Percentiles rank a stretch among this genome's conserved stretches.
Conservation (phyloP, 1,140 invertebrate genomes). For the Bombyx mandarina region DNA sequence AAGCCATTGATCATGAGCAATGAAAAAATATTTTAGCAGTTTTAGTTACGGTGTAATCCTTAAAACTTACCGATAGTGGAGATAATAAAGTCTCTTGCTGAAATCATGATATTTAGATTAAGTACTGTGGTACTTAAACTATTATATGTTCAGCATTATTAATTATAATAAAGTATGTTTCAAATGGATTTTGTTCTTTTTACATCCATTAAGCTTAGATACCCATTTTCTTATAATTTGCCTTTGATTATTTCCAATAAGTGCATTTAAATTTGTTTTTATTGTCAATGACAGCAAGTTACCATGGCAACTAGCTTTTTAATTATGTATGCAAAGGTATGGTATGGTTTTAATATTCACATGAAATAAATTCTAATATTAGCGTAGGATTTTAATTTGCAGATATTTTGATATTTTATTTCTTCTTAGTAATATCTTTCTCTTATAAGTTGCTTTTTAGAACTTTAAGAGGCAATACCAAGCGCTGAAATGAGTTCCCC, state of each 20-base stretch:
- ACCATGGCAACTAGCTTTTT: background rate
- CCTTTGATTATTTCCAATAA: background rate
- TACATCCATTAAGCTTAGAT: background rate
- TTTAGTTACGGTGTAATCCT: background rate
- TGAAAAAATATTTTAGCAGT: too few species aligned
- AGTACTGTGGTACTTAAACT: too few species aligned
- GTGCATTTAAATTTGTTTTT: background rate
- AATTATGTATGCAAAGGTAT: background rate
- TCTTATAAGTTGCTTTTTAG: too few species aligned
- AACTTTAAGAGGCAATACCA: too few species aligned
- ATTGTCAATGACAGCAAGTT: background rate
- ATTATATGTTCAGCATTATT: too few species aligned
- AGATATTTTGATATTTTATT: too few species aligned
- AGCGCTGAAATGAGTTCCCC: too few species aligned
- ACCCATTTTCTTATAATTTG: background rate
- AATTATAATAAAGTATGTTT: background rate
- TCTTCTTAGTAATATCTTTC: too few species aligned
- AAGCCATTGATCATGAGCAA: too few species aligned
- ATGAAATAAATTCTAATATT: too few species aligned
- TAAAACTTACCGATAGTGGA: slow-evolving; percentile 27
- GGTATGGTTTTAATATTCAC: background rate
- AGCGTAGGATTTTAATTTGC: too few species aligned
- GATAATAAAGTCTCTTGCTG: slow-evolving; percentile 23
- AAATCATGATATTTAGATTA: background rate
- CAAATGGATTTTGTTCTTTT: background rate